Evolutionary conservation across 2,113 vertebrate genomes (phyloP).

Genomic region (Gopherus flavomarginatus): DNA sequence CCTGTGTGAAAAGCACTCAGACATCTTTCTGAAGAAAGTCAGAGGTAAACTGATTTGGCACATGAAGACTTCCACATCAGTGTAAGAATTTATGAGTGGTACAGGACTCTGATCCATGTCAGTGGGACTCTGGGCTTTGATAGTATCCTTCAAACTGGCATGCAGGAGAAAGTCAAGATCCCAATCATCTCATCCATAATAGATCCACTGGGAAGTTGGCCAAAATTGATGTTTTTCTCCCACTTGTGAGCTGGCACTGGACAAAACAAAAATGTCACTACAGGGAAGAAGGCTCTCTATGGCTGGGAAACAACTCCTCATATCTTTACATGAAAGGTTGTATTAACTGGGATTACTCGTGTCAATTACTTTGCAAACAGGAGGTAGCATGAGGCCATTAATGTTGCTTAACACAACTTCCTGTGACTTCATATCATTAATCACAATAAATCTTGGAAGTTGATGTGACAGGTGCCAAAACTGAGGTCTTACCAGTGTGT

Average conservation of each 20-base stretch:
- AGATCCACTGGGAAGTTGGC: background rate
- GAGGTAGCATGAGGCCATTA: background rate
- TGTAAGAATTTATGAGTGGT: background rate
- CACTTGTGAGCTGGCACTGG: background rate
- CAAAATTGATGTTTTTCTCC: background rate
- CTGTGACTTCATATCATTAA: background rate
- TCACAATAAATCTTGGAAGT: background rate
- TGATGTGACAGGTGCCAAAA: background rate
- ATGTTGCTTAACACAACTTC: background rate
- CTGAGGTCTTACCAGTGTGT: background rate
- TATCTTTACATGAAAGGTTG: background rate
- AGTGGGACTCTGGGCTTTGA: background rate
- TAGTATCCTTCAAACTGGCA: background rate
- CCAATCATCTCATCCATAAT: background rate
- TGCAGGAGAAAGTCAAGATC: background rate
- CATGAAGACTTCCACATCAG: background rate
- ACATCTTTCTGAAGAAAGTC: background rate
- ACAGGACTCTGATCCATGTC: background rate
- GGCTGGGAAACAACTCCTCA: background rate
- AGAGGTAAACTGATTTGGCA: background rate
- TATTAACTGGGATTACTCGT: background rate
- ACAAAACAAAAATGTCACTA: background rate
- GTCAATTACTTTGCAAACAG: background rate
- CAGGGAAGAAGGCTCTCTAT: rapidly evolving
- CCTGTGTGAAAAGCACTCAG: background rate